Evolutionary conservation across 1,140 invertebrate species (phyloP), one percentile per base, ranked within the genome.

Genomic region (Plectus sambesii): DNA sequence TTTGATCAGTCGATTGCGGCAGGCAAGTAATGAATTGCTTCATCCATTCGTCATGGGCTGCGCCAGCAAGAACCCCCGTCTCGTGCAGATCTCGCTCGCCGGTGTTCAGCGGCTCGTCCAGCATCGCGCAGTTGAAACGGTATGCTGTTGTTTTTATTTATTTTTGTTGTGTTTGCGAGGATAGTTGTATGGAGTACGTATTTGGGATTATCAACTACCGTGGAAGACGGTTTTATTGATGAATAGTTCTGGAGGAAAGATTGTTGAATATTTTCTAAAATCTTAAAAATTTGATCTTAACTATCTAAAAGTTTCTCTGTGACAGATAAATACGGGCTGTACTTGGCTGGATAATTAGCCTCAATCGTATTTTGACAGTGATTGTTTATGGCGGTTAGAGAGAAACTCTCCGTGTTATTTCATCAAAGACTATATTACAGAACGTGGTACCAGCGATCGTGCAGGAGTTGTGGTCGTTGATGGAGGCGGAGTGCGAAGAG

Each of bases 31-130:
- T 24, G 77, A 96, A 74, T 85, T 97, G 60, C 74, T 98, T 19
- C 90, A 92, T 73, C 90, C 92, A n/a, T 76, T 97, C 59, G 84
- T 96, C 41, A 83, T 96, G 75, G 92, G 88, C 64, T 97, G 90
- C 78, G 89, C 96, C 68, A 92, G 88, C 19, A 94, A 92, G 76
- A 88, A 92, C 74, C 77, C 87, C 20, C 94, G 93, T 78, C 83
- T 97, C 58, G 87, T 93, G 33, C 72, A 93, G 80, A 82, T 89
- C 68, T 89, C 87, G 69, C 73, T 98, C 29, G 81, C 81, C 55
- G 84, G 85, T 47, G 90, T 97, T 35, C 79, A 80, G 58, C 71
- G 74, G 50, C 61, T 79, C 26, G 73, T 80, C 8, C 74, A 76
- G 41, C 73, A 75, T 59, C 70, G 76, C 62, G 74, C 74, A 38